Conservation (phyloP, 2,888 invertebrate species). For the Drosophila lacicola region DNA sequence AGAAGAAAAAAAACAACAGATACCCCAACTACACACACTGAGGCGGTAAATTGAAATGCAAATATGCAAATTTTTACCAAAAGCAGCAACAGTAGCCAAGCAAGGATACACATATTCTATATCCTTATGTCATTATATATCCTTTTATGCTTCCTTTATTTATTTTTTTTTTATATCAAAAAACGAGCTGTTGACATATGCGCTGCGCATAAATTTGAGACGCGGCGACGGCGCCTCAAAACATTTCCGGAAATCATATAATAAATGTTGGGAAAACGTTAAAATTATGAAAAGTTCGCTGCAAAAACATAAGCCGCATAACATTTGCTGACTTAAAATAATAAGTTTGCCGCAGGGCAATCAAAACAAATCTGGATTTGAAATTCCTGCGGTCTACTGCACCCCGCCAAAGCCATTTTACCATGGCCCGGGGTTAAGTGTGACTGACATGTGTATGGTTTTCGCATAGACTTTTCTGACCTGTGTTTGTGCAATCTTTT, state of each 20-base stretch:
- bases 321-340: constrained; percentile 68
- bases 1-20: constrained; percentile 35
- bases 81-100: constrained; percentile 56
- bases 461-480: constrained; percentile 60
- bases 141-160: constrained; percentile 24
- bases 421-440: constrained; percentile 70
- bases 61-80: constrained; percentile 70
- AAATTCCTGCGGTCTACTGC: constrained; percentile 48
- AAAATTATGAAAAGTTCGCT: constrained; percentile 60
- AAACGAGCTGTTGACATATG: constrained; percentile 76
- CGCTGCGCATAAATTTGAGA: constrained; percentile 72
- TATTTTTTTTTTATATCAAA: constrained; percentile 20
- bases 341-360: constrained; percentile 75
- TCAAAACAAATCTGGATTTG: constrained; percentile 70
- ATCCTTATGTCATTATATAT: constrained; percentile 19
- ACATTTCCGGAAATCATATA: constrained; percentile 70
- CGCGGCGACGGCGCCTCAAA: constrained; percentile 58
- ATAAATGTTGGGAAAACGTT: constrained; percentile 70
- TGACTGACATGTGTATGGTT: constrained; percentile 76
- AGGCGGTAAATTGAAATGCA: constrained; percentile 69
- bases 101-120: constrained; percentile 37
- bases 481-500: constrained; percentile 44
- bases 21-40: constrained; percentile 32
- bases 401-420: constrained; percentile 8
- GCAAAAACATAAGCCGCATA: constrained; percentile 44